Base-by-base conservation (phyloP, 2,888 invertebrate genomes). In the Sphecodes monilicornis region DNA sequence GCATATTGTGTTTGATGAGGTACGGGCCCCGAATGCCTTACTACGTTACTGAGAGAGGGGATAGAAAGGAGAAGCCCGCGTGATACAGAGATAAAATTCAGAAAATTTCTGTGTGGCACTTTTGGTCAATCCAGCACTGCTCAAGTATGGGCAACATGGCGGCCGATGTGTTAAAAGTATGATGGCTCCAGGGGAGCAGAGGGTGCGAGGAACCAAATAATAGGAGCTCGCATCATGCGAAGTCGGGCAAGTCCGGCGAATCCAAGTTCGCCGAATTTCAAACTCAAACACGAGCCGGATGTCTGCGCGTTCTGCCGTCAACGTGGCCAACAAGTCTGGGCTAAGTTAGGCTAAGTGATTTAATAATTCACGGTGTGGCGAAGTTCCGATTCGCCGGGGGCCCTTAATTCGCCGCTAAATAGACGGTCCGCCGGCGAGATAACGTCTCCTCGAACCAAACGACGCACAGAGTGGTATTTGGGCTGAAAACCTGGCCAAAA, bases 291-390 rank as follows among this genome's bases (percentile, higher is more conserved):
- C 29, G 60, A 60, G 60, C 29, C 29, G 60, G 26, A 29, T 26
- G 60, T 60, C 60, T 60, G 29, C 60, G 29, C 29, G 60, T 6
- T 29, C 29, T 29, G 60, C 29, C 60, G 60, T 60, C 29, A 60
- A 68, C 39, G 39, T 11, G 68, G 22, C 68, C 39, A 68, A 68
- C 68, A 68, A n/a, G 36, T n/a, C 39, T 39, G n/a, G 64, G 0
- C 68, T n/a, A n/a, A 68, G 39, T 68, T 68, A 36, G 36, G 13
- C 36, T 68, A 68, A 70, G 70, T 70, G 43, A 70, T 70, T 70
- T 18, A 29, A 70, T 70, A 70, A 70, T 70, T 70, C 70, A 43
- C 43, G 8, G 70, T 29, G 29, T 10, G 3, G 68, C 10, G 26
- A 68, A 46, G 43, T 46, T 70, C 43, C 39, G 36, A 3, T 70